Evolutionary conservation across 2,113 vertebrate genomes (phyloP).

Genomic region (Madoqua kirkii): DNA sequence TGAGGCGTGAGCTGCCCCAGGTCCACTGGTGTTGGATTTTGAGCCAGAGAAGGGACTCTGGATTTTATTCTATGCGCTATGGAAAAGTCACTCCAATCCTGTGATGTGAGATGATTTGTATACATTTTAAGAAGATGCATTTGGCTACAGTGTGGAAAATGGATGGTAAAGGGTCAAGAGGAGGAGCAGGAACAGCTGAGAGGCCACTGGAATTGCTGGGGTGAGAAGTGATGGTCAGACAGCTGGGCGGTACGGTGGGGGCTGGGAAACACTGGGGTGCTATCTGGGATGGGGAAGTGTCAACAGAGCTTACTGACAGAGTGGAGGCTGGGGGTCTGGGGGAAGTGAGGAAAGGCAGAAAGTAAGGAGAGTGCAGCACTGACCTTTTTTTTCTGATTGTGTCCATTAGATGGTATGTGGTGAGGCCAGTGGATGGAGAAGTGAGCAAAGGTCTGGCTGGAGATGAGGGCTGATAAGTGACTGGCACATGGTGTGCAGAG

Average conservation of each 20-base stretch:
- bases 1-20: neutral
- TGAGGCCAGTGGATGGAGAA: neutral
- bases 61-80: neutral
- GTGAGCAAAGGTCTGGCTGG: neutral
- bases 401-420: neutral
- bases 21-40: neutral
- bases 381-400: neutral
- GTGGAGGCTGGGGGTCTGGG: fast-evolving
- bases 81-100: neutral
- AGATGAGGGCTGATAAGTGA: neutral
- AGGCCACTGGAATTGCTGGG: neutral
- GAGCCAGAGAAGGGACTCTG: neutral
- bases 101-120: neutral
- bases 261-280: neutral
- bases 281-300: neutral
- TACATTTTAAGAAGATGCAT: neutral
- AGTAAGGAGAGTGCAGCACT: neutral
- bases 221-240: neutral
- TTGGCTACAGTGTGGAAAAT: neutral
- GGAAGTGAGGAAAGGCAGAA: neutral
- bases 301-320: neutral
- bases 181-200: neutral
- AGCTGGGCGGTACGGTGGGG: neutral
- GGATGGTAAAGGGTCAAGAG: neutral
- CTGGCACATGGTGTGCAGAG: neutral